A percentile compares a stretch with the other conserved stretches of the same genome.
These are phyloP conservation scores for Fringilla coelebs DNA, from an alignment of 2,797 vertebrate genomes.

Conservation along the genomic window DNA sequence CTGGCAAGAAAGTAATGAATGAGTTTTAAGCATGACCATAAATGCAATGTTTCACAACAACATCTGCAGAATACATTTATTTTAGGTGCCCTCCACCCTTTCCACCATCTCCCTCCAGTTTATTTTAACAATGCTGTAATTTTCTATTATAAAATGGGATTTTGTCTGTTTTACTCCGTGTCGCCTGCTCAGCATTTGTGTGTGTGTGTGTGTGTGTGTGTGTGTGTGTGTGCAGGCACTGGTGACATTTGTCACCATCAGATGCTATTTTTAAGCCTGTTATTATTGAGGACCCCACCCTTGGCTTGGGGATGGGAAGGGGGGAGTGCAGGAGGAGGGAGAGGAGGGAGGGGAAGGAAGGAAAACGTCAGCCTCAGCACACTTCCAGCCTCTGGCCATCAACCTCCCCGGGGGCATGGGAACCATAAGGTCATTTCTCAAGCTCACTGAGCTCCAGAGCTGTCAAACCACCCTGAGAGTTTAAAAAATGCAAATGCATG, in stretches of 20 bases:
- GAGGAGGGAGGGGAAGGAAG: conserved; percentile 26
- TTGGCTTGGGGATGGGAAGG: neutral
- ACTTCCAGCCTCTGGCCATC: conserved; percentile 33
- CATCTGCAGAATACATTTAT: neutral
- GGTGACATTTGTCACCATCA: neutral
- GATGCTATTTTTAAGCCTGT: conserved; percentile 27
- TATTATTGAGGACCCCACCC: conserved; percentile 49
- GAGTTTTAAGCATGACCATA: neutral
- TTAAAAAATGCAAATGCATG: conserved; percentile 26
- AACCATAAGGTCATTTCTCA: conserved; percentile 55
- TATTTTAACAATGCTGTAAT: conserved; percentile 26
- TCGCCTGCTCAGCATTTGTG: neutral
- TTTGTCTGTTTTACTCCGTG: neutral
- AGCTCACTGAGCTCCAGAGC: neutral
- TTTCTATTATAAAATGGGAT: neutral
- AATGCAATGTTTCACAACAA: neutral
- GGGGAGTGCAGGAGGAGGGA: neutral
- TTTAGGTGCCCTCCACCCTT: conserved; percentile 13
- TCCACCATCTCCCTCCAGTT: neutral
- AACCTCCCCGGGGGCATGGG: conserved; percentile 15
- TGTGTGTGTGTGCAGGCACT: neutral
- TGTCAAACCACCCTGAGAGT: conserved; percentile 13
- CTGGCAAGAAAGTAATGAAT: neutral
- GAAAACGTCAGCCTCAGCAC: conserved; percentile 14
- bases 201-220: neutral